A percentile compares a stretch with the other conserved stretches of the same genome.
Conservation (phyloP, 2,113 vertebrate genomes). For the Danionella cerebrum region DNA sequence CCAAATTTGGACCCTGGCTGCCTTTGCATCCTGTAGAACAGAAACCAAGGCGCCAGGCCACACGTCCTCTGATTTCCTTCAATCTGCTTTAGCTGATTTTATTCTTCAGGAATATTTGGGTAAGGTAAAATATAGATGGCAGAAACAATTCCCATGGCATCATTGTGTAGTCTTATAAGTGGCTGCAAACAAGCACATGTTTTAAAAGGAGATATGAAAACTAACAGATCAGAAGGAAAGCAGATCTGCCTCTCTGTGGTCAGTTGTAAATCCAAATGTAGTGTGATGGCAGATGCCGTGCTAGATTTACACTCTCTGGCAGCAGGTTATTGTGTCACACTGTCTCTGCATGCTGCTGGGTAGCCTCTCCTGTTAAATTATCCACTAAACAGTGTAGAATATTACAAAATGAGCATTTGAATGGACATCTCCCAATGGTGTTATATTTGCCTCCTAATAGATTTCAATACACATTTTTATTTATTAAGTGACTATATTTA, state of each 20-base stretch:
- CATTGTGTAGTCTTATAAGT: not conserved
- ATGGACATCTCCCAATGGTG: too few species aligned
- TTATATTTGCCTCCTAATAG: too few species aligned
- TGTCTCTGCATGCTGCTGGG: slow-evolving; percentile 37
- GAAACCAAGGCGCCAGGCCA: slow-evolving; percentile 26
- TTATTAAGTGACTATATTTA: too few species aligned
- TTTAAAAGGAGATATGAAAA: slow-evolving; percentile 1
- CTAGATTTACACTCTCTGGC: slow-evolving; percentile 41
- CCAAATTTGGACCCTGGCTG: slow-evolving; percentile 52
- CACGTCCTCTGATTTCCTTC: slow-evolving; percentile 25
- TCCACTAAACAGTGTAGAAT: slow-evolving; percentile 48
- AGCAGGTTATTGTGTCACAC: slow-evolving; percentile 23
- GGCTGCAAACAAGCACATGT: not conserved
- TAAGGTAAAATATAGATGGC: not conserved
- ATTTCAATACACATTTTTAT: too few species aligned
- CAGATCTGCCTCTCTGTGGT: slow-evolving; percentile 27
- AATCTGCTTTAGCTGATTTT: slow-evolving; percentile 3
- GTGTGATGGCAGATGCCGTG: slow-evolving; percentile 19
- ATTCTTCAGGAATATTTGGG: not conserved
- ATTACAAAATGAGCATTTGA: slow-evolving; percentile 26
- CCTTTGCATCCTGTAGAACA: slow-evolving; percentile 34
- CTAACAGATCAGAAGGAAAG: slow-evolving; percentile 25
- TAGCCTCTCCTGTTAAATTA: slow-evolving; percentile 42
- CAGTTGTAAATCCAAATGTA: slow-evolving; percentile 26
- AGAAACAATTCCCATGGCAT: not conserved